Conservation (phyloP, 2,888 invertebrate species). For the Leptodirus hochenwartii region DNA sequence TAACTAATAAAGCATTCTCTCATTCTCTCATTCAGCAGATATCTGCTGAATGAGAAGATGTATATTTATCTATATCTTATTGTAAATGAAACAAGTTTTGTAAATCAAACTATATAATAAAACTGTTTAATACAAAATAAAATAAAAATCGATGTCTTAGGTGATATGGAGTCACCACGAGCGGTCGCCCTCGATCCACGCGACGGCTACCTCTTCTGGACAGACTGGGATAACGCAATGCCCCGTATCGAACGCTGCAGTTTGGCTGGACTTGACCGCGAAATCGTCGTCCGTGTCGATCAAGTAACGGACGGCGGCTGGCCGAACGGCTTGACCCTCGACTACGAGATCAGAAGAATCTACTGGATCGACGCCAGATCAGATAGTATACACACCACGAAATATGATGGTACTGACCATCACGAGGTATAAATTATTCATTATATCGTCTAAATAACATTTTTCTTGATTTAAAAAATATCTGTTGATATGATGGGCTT, state of each 20-base stretch:
- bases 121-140: too few species aligned
- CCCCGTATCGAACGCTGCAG: conserved; percentile 70
- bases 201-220: conserved; percentile 67
- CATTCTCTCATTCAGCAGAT: too few species aligned
- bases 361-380: conserved; percentile 80
- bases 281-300: conserved; percentile 31
- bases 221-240: conserved; percentile 63
- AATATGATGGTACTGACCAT: conserved; percentile 61
- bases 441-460: too few species aligned
- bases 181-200: conserved; percentile 69
- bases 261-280: conserved; percentile 53
- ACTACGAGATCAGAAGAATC: conserved; percentile 51
- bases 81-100: too few species aligned
- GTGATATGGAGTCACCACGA: conserved; percentile 68
- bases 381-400: conserved; percentile 71
- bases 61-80: too few species aligned
- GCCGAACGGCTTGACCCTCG: conserved; percentile 72
- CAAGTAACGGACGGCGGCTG: conserved; percentile 35
- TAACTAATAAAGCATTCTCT: too few species aligned
- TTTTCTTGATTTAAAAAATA: too few species aligned
- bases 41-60: too few species aligned
- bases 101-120: too few species aligned
- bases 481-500: too few species aligned
- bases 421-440: too few species aligned
- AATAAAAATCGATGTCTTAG: too few species aligned